phyloP scores from a whole-genome alignment of 2,888 invertebrate species.

The Apantesis nais region DNA sequence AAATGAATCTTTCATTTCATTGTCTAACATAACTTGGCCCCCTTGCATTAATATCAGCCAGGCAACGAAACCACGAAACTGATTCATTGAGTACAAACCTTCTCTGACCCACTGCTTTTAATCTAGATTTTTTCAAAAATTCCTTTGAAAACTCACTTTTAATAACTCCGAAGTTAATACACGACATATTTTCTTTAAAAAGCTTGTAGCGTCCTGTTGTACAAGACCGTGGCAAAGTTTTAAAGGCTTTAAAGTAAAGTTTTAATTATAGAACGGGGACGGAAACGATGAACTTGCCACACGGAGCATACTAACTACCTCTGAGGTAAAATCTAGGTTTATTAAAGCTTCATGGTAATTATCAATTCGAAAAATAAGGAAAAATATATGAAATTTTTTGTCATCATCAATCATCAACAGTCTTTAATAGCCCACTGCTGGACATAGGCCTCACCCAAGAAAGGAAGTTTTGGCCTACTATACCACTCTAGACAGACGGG shows the following conservation, averaged over 20 bases:
- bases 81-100: background rate
- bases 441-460: too few relatives aligned
- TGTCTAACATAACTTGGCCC: too few relatives aligned
- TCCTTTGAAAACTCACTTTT: background rate
- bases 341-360: background rate
- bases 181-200: background rate
- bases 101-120: background rate
- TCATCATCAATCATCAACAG: too few relatives aligned
- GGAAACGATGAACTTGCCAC: background rate
- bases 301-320: background rate
- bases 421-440: too few relatives aligned
- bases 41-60: too few relatives aligned
- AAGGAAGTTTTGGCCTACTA: too few relatives aligned
- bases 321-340: conserved; percentile 3
- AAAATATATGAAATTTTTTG: background rate
- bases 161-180: background rate
- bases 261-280: background rate
- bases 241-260: background rate
- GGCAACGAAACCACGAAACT: too few relatives aligned
- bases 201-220: background rate
- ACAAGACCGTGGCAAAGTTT: background rate
- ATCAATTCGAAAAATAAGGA: background rate
- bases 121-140: background rate
- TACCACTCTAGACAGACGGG: too few relatives aligned
- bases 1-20: too few relatives aligned